phyloP scores from a whole-genome alignment of 1,140 invertebrate genomes.

The Grapholita molesta region DNA sequence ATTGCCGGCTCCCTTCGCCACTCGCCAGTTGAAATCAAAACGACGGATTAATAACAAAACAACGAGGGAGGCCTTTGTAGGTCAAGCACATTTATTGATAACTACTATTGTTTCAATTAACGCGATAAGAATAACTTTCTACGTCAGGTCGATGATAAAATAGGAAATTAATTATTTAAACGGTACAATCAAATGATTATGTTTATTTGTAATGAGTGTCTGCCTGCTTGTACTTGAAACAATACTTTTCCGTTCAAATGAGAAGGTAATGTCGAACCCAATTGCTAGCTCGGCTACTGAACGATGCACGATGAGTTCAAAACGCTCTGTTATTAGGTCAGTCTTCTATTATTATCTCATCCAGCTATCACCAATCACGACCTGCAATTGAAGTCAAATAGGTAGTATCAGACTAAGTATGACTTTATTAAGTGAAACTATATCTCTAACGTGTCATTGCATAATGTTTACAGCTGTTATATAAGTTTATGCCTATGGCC shows the following conservation, averaged over 20 bases:
- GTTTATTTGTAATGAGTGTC: neutral
- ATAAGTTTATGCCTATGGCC: neutral
- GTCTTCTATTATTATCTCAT: neutral
- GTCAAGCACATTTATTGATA: slow-evolving; percentile 70
- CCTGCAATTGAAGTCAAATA: neutral
- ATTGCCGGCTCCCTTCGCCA: slow-evolving; percentile 71
- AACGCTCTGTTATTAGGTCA: neutral
- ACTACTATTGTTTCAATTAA: slow-evolving; percentile 24
- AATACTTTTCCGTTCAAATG: neutral
- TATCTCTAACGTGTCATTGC: neutral
- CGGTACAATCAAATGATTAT: neutral
- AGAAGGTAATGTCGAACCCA: neutral
- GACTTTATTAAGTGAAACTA: neutral
- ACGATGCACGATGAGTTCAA: neutral
- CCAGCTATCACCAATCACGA: too few species aligned
- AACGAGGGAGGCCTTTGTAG: slow-evolving; percentile 73
- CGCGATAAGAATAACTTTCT: slow-evolving; percentile 20
- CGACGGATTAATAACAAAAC: slow-evolving; percentile 74
- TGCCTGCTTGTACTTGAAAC: neutral
- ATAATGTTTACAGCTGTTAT: neutral
- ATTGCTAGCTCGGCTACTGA: neutral
- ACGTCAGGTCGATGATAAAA: slow-evolving; percentile 12
- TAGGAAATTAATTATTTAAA: neutral
- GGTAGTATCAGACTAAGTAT: neutral
- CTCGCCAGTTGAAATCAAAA: slow-evolving; percentile 71